Conservation (phyloP, 2,797 vertebrate species). For the Acrossocheilus fasciatus region DNA sequence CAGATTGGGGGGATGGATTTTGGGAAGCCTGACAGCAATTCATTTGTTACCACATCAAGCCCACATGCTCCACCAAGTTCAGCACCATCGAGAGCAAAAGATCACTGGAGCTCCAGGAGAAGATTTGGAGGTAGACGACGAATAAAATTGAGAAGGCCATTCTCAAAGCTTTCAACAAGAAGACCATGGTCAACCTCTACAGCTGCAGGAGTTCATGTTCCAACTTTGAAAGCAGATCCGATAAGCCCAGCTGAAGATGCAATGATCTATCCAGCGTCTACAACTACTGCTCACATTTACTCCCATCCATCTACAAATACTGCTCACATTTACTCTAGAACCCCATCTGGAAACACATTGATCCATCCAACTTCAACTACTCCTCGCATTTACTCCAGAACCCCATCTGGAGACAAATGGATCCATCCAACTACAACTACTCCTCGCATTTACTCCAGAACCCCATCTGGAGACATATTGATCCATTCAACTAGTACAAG, state of each 20-base stretch:
- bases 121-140: conserved; percentile 74
- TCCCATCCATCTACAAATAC: background rate
- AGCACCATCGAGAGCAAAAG: conserved; percentile 27
- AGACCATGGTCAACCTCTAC: conserved; percentile 43
- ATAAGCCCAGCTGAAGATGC: conserved; percentile 9
- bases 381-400: background rate
- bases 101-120: conserved; percentile 66
- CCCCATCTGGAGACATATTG: background rate
- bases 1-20: conserved; percentile 12
- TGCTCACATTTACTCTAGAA: background rate
- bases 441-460: background rate
- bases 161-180: conserved; percentile 42
- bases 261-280: conserved; percentile 7
- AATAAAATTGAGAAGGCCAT: conserved; percentile 72
- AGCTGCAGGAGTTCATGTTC: conserved; percentile 14
- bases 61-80: conserved; percentile 25
- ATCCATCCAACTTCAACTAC: background rate
- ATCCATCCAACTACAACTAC: no score
- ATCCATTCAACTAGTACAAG: background rate
- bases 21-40: background rate
- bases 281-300: conserved; percentile 1
- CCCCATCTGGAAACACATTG: background rate
- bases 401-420: no score
- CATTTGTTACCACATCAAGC: conserved; percentile 1
- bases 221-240: conserved; percentile 26